Evolutionary conservation across 2,797 vertebrate species (phyloP).

Genomic region (Chloroceryle amazona): DNA sequence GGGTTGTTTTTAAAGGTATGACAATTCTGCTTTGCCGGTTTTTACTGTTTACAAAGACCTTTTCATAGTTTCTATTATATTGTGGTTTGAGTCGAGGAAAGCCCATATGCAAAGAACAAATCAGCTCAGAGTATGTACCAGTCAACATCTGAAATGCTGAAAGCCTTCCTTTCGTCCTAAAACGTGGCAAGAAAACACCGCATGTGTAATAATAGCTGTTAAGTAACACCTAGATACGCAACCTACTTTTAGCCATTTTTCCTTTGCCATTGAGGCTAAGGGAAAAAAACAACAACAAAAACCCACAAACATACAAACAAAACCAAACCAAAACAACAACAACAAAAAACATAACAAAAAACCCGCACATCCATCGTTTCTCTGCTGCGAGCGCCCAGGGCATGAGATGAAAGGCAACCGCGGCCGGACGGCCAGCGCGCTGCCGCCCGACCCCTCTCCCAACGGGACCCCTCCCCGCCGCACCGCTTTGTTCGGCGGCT

Average conservation of each 20-base stretch:
- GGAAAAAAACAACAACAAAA: accelerated
- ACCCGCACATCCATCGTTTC: background rate
- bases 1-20: background rate
- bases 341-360: accelerated
- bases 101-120: background rate
- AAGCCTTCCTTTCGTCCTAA: background rate
- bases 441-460: background rate
- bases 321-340: background rate
- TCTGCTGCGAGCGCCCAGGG: background rate
- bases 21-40: background rate
- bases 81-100: background rate
- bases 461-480: background rate
- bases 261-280: background rate
- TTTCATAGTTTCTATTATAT: background rate
- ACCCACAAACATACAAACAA: no score
- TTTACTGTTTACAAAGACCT: background rate
- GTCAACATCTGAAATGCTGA: background rate
- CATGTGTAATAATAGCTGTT: background rate
- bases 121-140: background rate
- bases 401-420: background rate
- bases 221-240: background rate
- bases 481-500: background rate
- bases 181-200: background rate
- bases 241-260: background rate
- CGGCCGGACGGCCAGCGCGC: background rate